These are phyloP conservation scores for Drosophila neonasuta DNA, from an alignment of 2,888 invertebrate species.

Conservation along the genomic window DNA sequence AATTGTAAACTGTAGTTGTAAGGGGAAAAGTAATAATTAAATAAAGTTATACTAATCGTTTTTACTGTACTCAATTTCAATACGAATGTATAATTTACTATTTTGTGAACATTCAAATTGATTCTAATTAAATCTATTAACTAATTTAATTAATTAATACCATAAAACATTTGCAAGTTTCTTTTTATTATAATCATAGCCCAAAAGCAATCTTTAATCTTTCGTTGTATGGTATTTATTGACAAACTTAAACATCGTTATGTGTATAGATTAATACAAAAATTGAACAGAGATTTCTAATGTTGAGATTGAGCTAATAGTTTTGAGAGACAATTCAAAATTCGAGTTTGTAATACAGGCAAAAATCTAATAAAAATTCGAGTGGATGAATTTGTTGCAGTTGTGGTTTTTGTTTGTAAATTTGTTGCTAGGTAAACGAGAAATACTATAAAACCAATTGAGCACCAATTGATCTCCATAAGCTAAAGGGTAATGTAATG, in stretches of 20 bases:
- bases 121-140: slow-evolving; percentile 6
- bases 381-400: slow-evolving; percentile 27
- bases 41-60: slow-evolving; percentile 7
- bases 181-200: slow-evolving; percentile 17
- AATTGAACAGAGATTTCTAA: slow-evolving; percentile 27
- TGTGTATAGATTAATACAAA: slow-evolving; percentile 1
- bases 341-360: slow-evolving; percentile 38
- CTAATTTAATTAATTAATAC: not conserved
- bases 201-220: slow-evolving; percentile 16
- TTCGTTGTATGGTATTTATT: slow-evolving; percentile 32
- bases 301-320: slow-evolving; percentile 29
- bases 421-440: slow-evolving; percentile 10
- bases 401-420: slow-evolving; percentile 3
- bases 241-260: slow-evolving; percentile 32
- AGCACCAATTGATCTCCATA: slow-evolving; percentile 23
- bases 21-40: slow-evolving; percentile 13
- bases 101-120: slow-evolving; percentile 15
- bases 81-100: slow-evolving; percentile 1
- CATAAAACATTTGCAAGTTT: slow-evolving; percentile 11
- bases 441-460: slow-evolving; percentile 17
- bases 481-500: slow-evolving; percentile 13
- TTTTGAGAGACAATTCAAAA: slow-evolving; percentile 22
- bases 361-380: slow-evolving; percentile 50
- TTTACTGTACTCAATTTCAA: slow-evolving; percentile 11
- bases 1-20: slow-evolving; percentile 11